Base-by-base conservation (phyloP, 2,888 invertebrate species). In the Pachydiplax longipennis region DNA sequence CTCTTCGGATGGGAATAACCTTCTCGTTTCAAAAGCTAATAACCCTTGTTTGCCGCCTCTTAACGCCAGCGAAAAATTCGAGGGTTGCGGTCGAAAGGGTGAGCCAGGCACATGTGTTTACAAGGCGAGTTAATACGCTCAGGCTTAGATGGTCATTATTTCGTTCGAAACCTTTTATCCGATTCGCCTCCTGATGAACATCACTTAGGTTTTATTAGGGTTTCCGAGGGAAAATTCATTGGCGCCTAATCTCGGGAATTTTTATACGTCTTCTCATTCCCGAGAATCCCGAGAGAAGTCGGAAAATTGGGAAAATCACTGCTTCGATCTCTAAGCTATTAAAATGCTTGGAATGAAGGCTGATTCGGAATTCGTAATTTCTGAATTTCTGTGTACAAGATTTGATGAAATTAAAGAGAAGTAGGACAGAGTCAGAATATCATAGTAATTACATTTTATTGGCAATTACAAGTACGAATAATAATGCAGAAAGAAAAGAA, bases 161-260 rank as follows among this genome's bases (percentile, higher is more conserved):
- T 4, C 3, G 12, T 22, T 73, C 73, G 44, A 65, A 25, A 8
- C 73, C 73, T 31, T 31, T 73, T 25, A 31, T 15, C 73, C 31
- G n/a, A 18, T 65, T 22, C 25, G 65, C 31, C 12, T 31, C 15
- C 12, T 61, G 87, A 87, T 87, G 61, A 87, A n/a, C 87, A 37
- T 87, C 61, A 37, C 13, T 87, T 65, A 61, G 87, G 58, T 61
- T 61, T 87, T 61, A 87, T 87, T n/a, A 58, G 61, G 61, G 61
- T 87, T 87, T 61, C 31, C 31, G 73, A 31, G 73, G 31, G 31
- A 5, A 31, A 31, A 25, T 31, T 73, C 31, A 22, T 25, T 73
- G 31, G 10, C 73, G 25, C 73, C 73, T 73, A 15, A 73, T 31
- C 73, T 10, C 25, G 53, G 53, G 18, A 53, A 1, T 2, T 53